Conservation (phyloP, 2,113 vertebrate species). For the Melospiza melodia region DNA sequence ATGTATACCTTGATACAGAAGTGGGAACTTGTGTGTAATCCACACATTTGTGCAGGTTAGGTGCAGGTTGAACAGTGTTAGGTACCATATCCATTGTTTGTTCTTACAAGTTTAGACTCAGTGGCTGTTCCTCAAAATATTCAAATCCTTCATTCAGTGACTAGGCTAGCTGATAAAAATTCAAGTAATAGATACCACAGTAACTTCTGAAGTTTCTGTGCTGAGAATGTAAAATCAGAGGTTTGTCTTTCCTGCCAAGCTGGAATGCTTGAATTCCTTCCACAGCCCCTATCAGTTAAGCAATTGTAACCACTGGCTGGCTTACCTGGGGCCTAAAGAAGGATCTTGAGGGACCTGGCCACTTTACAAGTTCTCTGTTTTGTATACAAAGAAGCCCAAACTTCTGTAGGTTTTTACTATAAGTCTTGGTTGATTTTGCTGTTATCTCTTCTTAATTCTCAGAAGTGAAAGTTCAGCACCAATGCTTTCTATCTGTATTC, state of each 20-base stretch:
- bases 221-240: background rate
- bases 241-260: background rate
- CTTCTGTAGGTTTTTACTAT: background rate
- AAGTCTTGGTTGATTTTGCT: background rate
- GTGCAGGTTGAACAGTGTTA: background rate
- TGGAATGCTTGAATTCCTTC: slow-evolving; percentile 8
- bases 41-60: background rate
- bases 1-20: accelerated
- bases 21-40: background rate
- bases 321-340: background rate
- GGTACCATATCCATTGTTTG: background rate
- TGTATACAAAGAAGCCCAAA: slow-evolving; percentile 16
- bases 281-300: background rate
- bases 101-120: background rate
- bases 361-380: background rate
- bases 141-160: background rate
- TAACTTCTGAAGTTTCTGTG: background rate
- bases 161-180: background rate
- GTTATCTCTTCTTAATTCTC: background rate
- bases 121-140: background rate
- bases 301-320: background rate
- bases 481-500: background rate
- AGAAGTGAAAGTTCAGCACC: background rate
- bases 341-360: background rate
- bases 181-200: background rate